Evolutionary conservation across 2,113 vertebrate genomes (phyloP).

Genomic region (Trachemys scripta): DNA sequence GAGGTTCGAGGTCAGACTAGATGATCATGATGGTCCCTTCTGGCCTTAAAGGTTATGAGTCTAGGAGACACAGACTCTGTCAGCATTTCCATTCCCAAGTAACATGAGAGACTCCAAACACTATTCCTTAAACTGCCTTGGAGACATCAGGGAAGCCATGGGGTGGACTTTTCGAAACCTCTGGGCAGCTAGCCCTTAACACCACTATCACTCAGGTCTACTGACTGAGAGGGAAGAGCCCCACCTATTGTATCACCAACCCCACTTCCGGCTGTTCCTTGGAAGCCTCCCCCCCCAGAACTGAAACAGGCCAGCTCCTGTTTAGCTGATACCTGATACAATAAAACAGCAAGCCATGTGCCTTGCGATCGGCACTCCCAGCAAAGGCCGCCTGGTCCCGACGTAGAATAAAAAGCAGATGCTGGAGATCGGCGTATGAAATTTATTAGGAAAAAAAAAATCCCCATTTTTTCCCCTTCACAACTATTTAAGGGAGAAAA

Average conservation of each 20-base stretch:
- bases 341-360: not conserved
- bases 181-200: not conserved
- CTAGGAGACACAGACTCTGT: not conserved
- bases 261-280: not conserved
- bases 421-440: conserved; percentile 56
- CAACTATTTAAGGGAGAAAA: not conserved
- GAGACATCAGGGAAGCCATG: not conserved
- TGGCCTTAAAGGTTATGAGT: no score
- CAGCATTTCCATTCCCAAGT: not conserved
- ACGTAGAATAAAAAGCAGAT: not conserved
- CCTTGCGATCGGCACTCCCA: not conserved
- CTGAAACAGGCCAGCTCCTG: not conserved
- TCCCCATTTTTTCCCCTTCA: not conserved
- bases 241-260: not conserved
- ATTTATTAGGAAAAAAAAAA: conserved; percentile 80
- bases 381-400: not conserved
- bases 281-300: not conserved
- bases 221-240: not conserved
- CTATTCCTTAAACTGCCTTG: not conserved
- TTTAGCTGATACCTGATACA: not conserved
- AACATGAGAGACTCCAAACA: not conserved
- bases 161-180: not conserved
- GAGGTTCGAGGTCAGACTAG: no score
- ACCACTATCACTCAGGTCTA: not conserved
- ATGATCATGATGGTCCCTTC: no score